Percentiles rank a stretch among this genome's conserved stretches.
phyloP scores from a whole-genome alignment of 2,113 vertebrate genomes.

The Cettia cetti region DNA sequence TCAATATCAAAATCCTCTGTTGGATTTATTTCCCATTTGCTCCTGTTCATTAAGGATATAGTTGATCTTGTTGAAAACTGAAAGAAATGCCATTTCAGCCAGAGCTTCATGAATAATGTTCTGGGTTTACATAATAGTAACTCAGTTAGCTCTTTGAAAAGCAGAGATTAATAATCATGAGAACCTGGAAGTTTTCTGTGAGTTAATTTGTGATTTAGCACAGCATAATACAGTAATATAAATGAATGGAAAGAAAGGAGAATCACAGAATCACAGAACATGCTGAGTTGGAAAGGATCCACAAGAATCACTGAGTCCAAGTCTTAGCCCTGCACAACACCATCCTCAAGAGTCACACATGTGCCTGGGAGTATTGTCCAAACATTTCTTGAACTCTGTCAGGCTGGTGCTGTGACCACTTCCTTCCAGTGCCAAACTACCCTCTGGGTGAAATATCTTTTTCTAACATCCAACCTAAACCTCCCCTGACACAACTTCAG shows the following conservation, averaged over 20 bases:
- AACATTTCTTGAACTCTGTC: too few species aligned
- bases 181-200: conserved; percentile 8
- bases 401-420: not conserved
- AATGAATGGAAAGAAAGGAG: not conserved
- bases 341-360: not conserved
- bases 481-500: not conserved
- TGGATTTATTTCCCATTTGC: conserved; percentile 37
- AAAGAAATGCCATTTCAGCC: not conserved
- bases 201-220: conserved; percentile 11
- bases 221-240: not conserved
- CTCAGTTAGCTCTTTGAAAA: conserved; percentile 27
- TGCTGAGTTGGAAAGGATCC: not conserved
- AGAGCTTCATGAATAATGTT: conserved; percentile 34
- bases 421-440: not conserved
- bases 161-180: conserved; percentile 40
- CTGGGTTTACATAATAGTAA: conserved; percentile 37
- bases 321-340: not conserved
- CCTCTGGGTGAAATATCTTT: not conserved
- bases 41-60: conserved; percentile 8
- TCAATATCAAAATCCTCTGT: not conserved
- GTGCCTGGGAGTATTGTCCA: not conserved
- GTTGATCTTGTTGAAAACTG: conserved; percentile 26
- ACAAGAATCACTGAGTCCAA: not conserved
- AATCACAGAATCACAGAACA: not conserved
- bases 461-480: accelerated